These are phyloP conservation scores for Dicerorhinus sumatrensis DNA, from an alignment of 2,113 vertebrate genomes.

Conservation along the genomic window DNA sequence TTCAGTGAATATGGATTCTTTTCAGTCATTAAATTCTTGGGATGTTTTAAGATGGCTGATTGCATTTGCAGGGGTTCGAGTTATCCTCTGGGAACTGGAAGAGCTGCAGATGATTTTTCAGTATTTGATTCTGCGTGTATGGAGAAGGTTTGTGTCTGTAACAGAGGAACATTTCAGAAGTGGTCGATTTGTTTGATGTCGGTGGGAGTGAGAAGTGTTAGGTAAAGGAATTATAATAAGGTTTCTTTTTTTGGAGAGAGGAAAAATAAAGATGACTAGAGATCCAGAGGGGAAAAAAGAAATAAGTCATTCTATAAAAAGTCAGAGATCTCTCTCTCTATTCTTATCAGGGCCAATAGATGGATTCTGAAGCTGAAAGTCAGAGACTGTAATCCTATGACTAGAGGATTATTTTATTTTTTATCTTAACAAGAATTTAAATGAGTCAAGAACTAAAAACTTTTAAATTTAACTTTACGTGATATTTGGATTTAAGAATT, in stretches of 20 bases:
- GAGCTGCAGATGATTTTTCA: background rate
- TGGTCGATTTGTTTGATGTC: background rate
- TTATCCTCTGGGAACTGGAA: background rate
- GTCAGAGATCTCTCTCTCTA: conserved; percentile 54
- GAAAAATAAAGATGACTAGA: conserved; percentile 62
- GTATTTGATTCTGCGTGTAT: background rate
- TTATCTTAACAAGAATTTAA: conserved; percentile 51
- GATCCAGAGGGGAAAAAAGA: conserved; percentile 54
- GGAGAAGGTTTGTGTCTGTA: conserved; percentile 50
- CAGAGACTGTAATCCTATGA: background rate
- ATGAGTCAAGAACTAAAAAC: conserved; percentile 20
- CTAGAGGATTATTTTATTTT: background rate
- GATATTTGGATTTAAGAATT: conserved; percentile 55
- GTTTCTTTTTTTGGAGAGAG: conserved; percentile 63
- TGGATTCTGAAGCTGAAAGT: conserved; percentile 19
- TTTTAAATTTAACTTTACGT: conserved; percentile 57
- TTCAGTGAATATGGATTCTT: background rate
- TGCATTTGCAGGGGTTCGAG: background rate
- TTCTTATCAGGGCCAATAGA: conserved; percentile 30
- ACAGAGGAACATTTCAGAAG: conserved; percentile 55
- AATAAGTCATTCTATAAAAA: conserved; percentile 56
- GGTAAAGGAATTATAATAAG: conserved; percentile 69
- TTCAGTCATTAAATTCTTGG: conserved; percentile 1
- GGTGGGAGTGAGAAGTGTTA: conserved; percentile 51
- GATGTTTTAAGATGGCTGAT: background rate